Conservation (phyloP, 2,888 invertebrate genomes). For the Bruchidius siliquastri region DNA sequence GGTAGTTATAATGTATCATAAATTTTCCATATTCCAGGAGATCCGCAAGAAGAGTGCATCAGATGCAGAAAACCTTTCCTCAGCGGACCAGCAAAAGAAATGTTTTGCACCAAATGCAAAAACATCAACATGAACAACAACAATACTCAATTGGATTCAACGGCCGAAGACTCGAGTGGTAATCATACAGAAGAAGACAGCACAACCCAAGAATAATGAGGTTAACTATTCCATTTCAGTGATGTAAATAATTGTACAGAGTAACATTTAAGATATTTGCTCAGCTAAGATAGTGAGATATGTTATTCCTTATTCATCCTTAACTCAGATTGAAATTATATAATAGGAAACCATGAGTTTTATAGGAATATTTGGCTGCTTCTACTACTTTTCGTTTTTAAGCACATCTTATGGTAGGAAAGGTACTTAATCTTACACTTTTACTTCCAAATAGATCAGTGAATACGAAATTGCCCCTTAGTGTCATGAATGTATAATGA, state of each 20-base stretch:
- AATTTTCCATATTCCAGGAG: conserved; percentile 43
- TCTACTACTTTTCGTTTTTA: too few species aligned
- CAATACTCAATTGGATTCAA: conserved; percentile 30
- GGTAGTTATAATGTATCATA: too few species aligned
- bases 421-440: too few species aligned
- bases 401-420: too few species aligned
- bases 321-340: neutral
- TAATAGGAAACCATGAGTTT: too few species aligned
- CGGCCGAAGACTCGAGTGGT: conserved; percentile 35
- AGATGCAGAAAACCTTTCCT: conserved; percentile 55
- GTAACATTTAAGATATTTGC: neutral
- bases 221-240: neutral
- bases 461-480: neutral
- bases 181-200: conserved; percentile 37
- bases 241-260: neutral
- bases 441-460: neutral
- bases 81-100: conserved; percentile 24
- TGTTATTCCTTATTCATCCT: neutral
- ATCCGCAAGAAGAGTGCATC: conserved; percentile 57
- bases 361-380: too few species aligned
- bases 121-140: conserved; percentile 12
- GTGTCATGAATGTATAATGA: neutral
- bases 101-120: conserved; percentile 31
- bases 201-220: conserved; percentile 24
- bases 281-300: neutral